Conservation (phyloP, 92 coral and sea anemone genomes). For the Scolanthus callimorphus region DNA sequence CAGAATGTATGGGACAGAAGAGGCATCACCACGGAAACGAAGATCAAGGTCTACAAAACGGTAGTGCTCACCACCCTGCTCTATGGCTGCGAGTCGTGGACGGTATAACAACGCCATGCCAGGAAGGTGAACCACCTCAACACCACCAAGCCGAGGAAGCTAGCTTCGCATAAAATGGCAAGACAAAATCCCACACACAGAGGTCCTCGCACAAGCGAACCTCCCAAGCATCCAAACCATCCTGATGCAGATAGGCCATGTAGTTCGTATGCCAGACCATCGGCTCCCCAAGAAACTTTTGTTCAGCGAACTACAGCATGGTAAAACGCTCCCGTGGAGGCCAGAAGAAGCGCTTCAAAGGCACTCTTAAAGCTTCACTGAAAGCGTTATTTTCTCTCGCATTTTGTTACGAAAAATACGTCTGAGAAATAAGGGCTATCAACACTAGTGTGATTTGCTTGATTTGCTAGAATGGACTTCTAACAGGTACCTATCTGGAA, state of each 20-base stretch:
- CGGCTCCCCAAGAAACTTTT: conserved; percentile 34
- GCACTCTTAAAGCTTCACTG: no score
- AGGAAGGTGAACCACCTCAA: conserved; percentile 1
- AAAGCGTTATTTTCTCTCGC: no score
- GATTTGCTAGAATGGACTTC: no score
- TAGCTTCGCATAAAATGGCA: conserved; percentile 17
- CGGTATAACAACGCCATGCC: not conserved
- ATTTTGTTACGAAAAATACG: no score
- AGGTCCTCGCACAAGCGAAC: conserved; percentile 21
- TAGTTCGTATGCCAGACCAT: conserved; percentile 25
- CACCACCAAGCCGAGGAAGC: conserved; percentile 18
- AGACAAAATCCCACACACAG: conserved; percentile 39
- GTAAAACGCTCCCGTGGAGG: conserved; percentile 16
- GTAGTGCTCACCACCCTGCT: conserved; percentile 24
- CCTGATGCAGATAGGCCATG: conserved; percentile 43
- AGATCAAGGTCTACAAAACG: conserved; percentile 26
- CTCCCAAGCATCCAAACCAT: conserved; percentile 41
- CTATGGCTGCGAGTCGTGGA: not conserved
- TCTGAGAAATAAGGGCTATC: no score
- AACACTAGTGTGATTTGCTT: no score
- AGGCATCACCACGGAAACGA: conserved; percentile 11
- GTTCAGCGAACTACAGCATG: conserved; percentile 21
- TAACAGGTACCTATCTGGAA: no score
- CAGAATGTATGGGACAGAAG: conserved; percentile 12
- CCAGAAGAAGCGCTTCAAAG: no score